Base-by-base conservation (phyloP, 2,797 vertebrate genomes). In the Rallus crepitans region DNA sequence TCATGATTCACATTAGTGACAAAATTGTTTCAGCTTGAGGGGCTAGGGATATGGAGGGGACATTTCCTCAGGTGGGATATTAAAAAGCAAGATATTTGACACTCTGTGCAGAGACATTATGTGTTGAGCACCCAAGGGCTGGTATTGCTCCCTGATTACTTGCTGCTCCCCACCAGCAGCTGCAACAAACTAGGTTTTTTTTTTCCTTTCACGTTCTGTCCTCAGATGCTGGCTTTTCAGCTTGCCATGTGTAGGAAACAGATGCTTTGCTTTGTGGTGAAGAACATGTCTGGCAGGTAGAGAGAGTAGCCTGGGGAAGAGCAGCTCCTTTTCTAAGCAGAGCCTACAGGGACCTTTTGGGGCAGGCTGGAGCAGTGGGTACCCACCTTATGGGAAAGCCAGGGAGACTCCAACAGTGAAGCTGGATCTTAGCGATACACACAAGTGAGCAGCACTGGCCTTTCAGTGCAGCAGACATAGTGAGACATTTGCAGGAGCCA, bases 21-120 rank as follows among this genome's bases (percentile, higher is more conserved):
- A 76, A 88, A 81, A 65, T 39, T 68, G 11, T 39, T 92, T 59
- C 57, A 72, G 33, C 50, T 68, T 69, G 30, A 87, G 63, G 59
- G 28, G 12, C 1, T 31, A 27, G 30, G 24, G 16, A 3, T 11
- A 52, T 11, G 18, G 57, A 42, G 30, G 7, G 24, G 15, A 5
- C 33, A 20, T 86, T 92, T 88, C 31, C 47, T 90, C 11, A 1
- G 48, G 59, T 69, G 39, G 6, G 11, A 60, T 92, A 66, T 35
- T 78, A 48, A 83, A 92, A 97, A 65, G n/a, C 27, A 81, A 89
- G 55, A 47, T 40, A 68, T n/a, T 55, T 85, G 66, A 56, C 19
- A 5, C 30, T 71, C 85, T 81, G 24, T 42, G 31, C 28, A 64
- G 56, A 4, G 30, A 33, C 1, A 1, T 64, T 40, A 60, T 7